Evolutionary conservation across 1,140 invertebrate genomes (phyloP).

Genomic region (Hyles vespertilio): DNA sequence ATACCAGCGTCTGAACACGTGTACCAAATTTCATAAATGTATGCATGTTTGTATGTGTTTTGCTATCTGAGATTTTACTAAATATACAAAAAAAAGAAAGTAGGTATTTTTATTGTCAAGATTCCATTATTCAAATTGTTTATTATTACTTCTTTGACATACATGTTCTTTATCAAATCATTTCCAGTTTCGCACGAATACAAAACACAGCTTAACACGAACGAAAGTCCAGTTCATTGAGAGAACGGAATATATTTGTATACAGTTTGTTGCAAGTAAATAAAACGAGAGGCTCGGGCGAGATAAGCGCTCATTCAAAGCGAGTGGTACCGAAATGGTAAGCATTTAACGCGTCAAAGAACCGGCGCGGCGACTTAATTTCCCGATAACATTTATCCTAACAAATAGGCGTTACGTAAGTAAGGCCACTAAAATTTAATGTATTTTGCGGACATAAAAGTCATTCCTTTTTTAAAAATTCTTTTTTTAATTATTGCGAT

Average conservation of each 20-base stretch:
- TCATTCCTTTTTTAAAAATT: too few relatives aligned
- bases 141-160: too few relatives aligned
- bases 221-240: not conserved
- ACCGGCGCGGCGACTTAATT: not conserved
- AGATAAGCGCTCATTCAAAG: conserved; percentile 3
- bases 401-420: conserved; percentile 5
- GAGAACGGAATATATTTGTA: not conserved
- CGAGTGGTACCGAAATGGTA: not conserved
- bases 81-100: too few relatives aligned
- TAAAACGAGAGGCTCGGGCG: not conserved
- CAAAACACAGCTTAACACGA: not conserved
- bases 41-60: too few relatives aligned
- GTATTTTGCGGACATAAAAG: not conserved
- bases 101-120: too few relatives aligned
- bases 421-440: not conserved
- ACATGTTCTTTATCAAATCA: too few relatives aligned
- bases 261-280: not conserved
- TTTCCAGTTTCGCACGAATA: too few relatives aligned
- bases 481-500: too few relatives aligned
- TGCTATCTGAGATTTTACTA: too few relatives aligned
- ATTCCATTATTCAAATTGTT: too few relatives aligned
- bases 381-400: conserved; percentile 4
- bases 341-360: conserved; percentile 1
- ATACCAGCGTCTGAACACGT: too few relatives aligned
- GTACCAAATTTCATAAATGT: too few relatives aligned